These are phyloP conservation scores for Australoheros scitulus DNA, from an alignment of 2,113 vertebrate species.

Conservation along the genomic window DNA sequence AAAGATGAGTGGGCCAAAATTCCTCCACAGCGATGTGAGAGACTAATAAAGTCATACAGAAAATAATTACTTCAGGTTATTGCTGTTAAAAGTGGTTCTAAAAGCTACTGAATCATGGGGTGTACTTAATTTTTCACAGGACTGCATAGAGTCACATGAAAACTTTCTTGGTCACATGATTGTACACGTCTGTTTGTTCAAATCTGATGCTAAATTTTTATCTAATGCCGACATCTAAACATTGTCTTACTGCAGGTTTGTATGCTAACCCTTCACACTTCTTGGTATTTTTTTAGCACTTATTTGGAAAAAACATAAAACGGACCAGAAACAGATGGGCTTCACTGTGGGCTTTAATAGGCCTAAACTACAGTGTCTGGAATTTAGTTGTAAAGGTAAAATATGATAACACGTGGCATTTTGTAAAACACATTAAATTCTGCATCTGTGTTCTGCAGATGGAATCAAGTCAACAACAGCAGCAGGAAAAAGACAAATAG, in stretches of 20 bases:
- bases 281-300: no score
- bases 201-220: no score
- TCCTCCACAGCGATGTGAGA: not conserved
- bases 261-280: no score
- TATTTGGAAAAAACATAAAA: not conserved
- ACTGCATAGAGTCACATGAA: not conserved
- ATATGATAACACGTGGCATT: not conserved
- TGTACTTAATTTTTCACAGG: not conserved
- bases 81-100: not conserved
- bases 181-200: not conserved
- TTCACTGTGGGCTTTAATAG: not conserved
- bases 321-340: not conserved
- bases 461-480: not conserved
- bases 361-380: not conserved
- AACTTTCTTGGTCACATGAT: not conserved
- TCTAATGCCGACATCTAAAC: no score
- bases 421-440: not conserved
- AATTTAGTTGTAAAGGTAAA: not conserved
- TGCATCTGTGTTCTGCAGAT: not conserved
- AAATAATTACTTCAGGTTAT: not conserved
- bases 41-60: not conserved
- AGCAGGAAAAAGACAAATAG: not conserved
- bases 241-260: no score
- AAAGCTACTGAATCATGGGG: not conserved
- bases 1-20: not conserved